Base-by-base conservation (phyloP, 1,140 invertebrate species). In the Oryctes rhinoceros region DNA sequence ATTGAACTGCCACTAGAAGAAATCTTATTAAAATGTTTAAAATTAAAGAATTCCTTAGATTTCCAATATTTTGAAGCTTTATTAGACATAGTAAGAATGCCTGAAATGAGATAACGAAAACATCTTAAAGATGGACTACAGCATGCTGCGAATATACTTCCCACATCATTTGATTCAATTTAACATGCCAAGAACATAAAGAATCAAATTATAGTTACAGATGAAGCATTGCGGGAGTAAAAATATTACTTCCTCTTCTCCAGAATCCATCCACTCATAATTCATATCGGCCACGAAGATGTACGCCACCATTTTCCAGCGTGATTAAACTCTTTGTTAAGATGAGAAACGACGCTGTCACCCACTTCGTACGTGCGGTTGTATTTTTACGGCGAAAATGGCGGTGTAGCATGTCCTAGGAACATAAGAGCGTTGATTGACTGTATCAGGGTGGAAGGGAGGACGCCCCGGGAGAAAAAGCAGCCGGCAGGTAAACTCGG, bases 241-340 rank as follows among this genome's bases (percentile, higher is more conserved):
- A 47, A 76, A 76, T 30, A 30, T 13, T 10, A 35, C 74, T 9
- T 76, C 74, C 71, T 18, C 37, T 74, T 39, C n/a, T 48, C n/a
- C 44, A 76, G 30, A 24, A 67, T 67, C 18, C 65, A 18, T 65
- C 62, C 62, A 18, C 11, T 24, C 35, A 48, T 76, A 76, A 76
- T 76, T 44, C 39, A 76, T 76, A 76, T 76, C n/a, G 74, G 44
- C 11, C 74, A 7, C 30, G 15, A 76, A 76, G 37, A 76, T 48
- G 37, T 48, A 76, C 35, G 30, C 9, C 74, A 20, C 74, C 75
- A 75, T 80, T 80, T 80, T 59, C 35, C 44, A 62, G 18, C 49
- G 53, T 80, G 79, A 80, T 80, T 75, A 80, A 80, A 80, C 74
- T 76, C 79, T 80, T 80, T 80, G 71, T 80, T 75, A 47, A 80